Percentiles rank a stretch among this genome's conserved stretches.
Evolutionary conservation across 2,888 invertebrate genomes (phyloP).

Genomic region (Epiblema foenella): DNA sequence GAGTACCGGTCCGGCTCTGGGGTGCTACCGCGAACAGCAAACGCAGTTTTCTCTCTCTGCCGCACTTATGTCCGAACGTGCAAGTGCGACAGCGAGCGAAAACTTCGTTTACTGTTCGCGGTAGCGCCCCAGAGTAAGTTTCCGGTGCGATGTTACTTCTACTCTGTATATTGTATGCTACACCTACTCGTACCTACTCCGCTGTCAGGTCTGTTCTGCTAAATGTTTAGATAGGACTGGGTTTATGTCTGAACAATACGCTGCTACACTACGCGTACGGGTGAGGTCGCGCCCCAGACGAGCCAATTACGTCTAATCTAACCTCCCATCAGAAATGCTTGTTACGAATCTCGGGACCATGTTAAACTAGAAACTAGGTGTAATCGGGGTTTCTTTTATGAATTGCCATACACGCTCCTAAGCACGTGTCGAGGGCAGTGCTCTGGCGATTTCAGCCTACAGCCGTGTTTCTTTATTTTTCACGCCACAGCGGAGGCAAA

Average conservation of each 20-base stretch:
- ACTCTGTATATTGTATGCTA: too few species aligned
- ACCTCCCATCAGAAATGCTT: not conserved
- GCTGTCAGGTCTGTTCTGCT: too few species aligned
- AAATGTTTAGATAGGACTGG: not conserved
- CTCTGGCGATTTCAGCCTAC: not conserved
- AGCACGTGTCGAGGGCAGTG: slow-evolving; percentile 19
- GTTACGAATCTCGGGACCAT: not conserved
- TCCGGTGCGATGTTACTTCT: too few species aligned
- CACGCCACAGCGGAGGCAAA: not conserved
- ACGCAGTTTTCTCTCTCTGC: too few species aligned
- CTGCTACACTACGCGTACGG: not conserved
- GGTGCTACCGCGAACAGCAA: too few species aligned
- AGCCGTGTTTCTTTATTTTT: slow-evolving; percentile 4
- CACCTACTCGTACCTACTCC: too few species aligned
- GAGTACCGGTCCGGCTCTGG: too few species aligned
- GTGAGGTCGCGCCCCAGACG: not conserved
- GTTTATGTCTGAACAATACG: not conserved
- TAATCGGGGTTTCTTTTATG: not conserved
- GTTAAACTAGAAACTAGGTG: not conserved
- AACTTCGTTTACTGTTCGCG: too few species aligned
- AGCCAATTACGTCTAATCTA: not conserved
- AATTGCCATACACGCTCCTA: not conserved
- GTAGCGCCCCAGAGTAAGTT: too few species aligned
- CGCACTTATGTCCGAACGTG: too few species aligned
- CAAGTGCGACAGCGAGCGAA: too few species aligned